These are phyloP conservation scores for Drosophila emarginata DNA, from an alignment of 2,888 invertebrate genomes.

Conservation along the genomic window DNA sequence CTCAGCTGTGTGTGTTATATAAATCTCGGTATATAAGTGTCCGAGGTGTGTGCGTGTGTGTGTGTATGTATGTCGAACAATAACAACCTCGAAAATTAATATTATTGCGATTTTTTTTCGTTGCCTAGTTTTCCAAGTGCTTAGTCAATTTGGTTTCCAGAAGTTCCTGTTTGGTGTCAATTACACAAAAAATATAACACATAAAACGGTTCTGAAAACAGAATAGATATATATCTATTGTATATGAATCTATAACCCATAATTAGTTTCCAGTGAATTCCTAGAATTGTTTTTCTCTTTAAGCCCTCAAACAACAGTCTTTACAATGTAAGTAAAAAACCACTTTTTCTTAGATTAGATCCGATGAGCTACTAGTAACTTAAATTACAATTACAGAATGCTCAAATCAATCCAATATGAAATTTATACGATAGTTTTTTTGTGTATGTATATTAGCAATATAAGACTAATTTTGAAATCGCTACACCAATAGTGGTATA, in stretches of 20 bases:
- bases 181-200: slow-evolving; percentile 49
- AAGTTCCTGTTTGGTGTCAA: slow-evolving; percentile 56
- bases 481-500: too few relatives aligned
- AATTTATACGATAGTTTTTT: too few relatives aligned
- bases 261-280: background rate
- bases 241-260: background rate
- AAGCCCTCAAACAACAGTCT: slow-evolving; percentile 15
- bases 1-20: slow-evolving; percentile 64
- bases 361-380: background rate
- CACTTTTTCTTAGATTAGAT: background rate
- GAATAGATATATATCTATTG: background rate
- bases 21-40: slow-evolving; percentile 56
- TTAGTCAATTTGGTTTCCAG: slow-evolving; percentile 37
- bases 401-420: too few relatives aligned
- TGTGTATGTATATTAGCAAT: too few relatives aligned
- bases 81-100: slow-evolving; percentile 27
- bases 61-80: slow-evolving; percentile 37
- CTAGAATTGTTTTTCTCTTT: background rate
- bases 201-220: slow-evolving; percentile 30
- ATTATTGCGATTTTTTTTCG: slow-evolving; percentile 24
- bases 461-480: too few relatives aligned
- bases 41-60: slow-evolving; percentile 29
- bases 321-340: slow-evolving; percentile 59
- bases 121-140: slow-evolving; percentile 11
- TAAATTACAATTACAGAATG: too few relatives aligned